Conservation (phyloP, 37 sponge, comb jelly and placozoan genomes). For the Hormiphora californensis region DNA sequence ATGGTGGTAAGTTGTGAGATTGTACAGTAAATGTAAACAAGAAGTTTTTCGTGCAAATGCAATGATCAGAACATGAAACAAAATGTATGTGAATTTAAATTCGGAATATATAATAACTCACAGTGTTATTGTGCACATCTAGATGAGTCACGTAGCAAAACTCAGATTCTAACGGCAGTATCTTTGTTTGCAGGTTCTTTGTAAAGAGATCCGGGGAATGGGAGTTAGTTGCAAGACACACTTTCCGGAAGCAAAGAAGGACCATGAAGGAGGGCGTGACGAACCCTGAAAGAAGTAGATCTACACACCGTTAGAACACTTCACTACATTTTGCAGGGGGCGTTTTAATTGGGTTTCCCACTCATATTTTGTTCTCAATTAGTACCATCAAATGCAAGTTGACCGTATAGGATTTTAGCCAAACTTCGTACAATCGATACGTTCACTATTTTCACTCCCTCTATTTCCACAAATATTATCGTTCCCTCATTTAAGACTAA, state of each 20-base stretch:
- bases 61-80: no score
- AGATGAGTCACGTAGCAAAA: constrained; percentile 50
- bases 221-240: constrained; percentile 26
- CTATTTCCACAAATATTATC: no score
- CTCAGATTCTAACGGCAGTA: constrained; percentile 20
- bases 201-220: not conserved
- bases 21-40: not conserved
- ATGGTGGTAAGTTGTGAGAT: not conserved
- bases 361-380: no score
- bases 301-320: no score
- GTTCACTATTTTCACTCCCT: not conserved
- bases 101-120: no score
- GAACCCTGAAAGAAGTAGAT: not conserved
- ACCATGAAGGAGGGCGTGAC: constrained; percentile 22
- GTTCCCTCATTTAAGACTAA: no score
- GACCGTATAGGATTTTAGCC: constrained; percentile 37
- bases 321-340: no score
- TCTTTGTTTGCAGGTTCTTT: constrained; percentile 40
- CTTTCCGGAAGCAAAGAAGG: constrained; percentile 1
- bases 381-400: constrained; percentile 45
- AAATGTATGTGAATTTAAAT: no score
- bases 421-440: constrained; percentile 6
- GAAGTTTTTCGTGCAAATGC: not conserved
- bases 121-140: not conserved
- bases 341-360: no score